Evolutionary conservation across 2,888 invertebrate species (phyloP).

Genomic region (Tridacna gigas): DNA sequence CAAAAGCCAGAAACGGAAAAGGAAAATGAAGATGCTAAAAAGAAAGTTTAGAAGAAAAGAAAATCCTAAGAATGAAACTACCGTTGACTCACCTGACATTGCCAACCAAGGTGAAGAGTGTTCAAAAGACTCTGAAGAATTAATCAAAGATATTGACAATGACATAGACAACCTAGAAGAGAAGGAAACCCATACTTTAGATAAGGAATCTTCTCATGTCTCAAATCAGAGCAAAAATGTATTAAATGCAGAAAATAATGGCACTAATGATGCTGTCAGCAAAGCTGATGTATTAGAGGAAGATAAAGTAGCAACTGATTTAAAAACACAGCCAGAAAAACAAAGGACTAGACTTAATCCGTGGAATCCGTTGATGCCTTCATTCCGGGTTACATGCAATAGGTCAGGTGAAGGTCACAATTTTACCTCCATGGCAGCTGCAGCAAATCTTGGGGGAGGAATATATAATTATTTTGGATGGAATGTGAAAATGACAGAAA

Average conservation of each 20-base stretch:
- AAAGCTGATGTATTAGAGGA: background rate
- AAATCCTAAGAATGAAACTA: background rate
- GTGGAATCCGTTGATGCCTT: slow-evolving; percentile 79
- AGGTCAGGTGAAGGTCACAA: slow-evolving; percentile 86
- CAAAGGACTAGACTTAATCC: slow-evolving; percentile 57
- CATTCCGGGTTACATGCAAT: slow-evolving; percentile 87
- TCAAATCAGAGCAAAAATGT: background rate
- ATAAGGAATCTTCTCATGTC: background rate
- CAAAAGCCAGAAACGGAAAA: slow-evolving; percentile 54
- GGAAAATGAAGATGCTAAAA: slow-evolving; percentile 46
- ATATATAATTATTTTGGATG: slow-evolving; percentile 87
- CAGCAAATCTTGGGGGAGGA: slow-evolving; percentile 86
- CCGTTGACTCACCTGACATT: background rate
- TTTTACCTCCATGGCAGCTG: slow-evolving; percentile 87
- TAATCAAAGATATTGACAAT: background rate
- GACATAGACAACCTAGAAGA: background rate
- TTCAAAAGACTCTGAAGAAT: no score
- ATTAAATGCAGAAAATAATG: background rate
- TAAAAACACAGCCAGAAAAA: slow-evolving; percentile 42
- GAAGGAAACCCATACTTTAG: background rate
- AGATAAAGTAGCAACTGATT: background rate
- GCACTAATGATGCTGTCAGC: background rate
- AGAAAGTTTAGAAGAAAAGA: slow-evolving; percentile 34
- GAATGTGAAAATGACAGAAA: slow-evolving; percentile 87
- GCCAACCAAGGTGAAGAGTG: background rate